A percentile compares a stretch with the other conserved stretches of the same genome.
Conservation (phyloP, 2,797 vertebrate genomes). For the Enteromius fasciolatus region DNA sequence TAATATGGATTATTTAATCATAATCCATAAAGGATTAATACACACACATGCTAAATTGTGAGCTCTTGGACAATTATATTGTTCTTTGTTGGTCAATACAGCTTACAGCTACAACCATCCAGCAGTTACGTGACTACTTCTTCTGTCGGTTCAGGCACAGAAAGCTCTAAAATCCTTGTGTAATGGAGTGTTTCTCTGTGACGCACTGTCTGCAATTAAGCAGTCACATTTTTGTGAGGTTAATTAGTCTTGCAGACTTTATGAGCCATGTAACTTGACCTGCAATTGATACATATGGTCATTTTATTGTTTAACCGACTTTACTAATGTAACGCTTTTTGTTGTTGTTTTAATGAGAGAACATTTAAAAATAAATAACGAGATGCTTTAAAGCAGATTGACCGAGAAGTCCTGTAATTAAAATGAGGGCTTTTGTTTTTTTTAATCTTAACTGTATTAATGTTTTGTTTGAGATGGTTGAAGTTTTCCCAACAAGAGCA, state of each 20-base stretch:
- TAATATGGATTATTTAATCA: too few relatives aligned
- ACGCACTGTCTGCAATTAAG: conserved; percentile 20
- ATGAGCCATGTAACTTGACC: conserved; percentile 5
- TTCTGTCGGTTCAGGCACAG: neutral
- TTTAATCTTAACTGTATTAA: neutral
- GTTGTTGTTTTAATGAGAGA: conserved; percentile 7
- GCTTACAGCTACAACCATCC: neutral
- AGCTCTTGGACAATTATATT: neutral
- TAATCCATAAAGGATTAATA: neutral
- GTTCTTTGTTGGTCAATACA: neutral
- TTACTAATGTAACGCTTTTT: neutral
- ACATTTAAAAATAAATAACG: neutral
- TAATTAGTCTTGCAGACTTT: conserved; percentile 14
- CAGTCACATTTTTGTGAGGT: neutral
- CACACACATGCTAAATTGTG: neutral
- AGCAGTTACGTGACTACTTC: neutral
- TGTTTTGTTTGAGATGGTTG: conserved; percentile 2
- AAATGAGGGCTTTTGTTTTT: neutral
- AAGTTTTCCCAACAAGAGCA: neutral
- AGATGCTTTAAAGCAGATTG: neutral
- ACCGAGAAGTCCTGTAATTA: neutral
- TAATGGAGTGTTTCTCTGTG: conserved; percentile 14
- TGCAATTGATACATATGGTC: neutral
- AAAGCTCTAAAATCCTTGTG: neutral
- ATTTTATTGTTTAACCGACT: neutral